Evolutionary conservation across 2,888 invertebrate species (phyloP), one percentile per base, ranked within the genome.

Genomic region (Villa cingulata): DNA sequence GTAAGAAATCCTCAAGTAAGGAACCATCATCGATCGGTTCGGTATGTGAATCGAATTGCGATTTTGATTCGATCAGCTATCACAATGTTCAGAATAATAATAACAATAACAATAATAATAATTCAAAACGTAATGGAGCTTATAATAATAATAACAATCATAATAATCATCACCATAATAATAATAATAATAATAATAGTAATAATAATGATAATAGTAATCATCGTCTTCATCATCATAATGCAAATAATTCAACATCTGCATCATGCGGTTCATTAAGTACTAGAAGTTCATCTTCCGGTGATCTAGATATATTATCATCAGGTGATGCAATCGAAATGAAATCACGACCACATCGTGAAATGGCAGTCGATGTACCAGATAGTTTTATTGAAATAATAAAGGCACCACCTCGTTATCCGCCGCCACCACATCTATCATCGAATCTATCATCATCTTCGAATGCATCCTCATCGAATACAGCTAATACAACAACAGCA

Each of bases 291-390:
- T 60, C 61, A 32, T 59, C 59, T 18, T 61, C 62, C 2, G 58
- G 57, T 40, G 57, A 57, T 41, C 19, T 57, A 19, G 62, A 62
- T n/a, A n/a, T n/a, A n/a, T 64, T 66, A 4, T 66, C 66, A 1
- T 63, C 64, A 51, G 67, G 64, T 47, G 69, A 67, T 51, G 48
- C 62, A 45, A 56, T 56, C 32, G 58, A 60, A 42, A 37, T 37
- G n/a, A 36, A 23, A 6, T 16, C 46, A 12, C 70, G 71, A 15
- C 12, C n/a, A 50, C 70, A 71, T 58, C 71, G 80, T 52, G 82
- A 82, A 65, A 73, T 81, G 74, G 86, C 91, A 4, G 88, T 91
- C 49, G 91, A 91, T 68, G 89, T 89, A 54, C 91, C 91, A 5
- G 88, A 87, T 53, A 80, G 82, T 60, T 91, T 90, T 71, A 80